Conservation (phyloP, 2,797 vertebrate species). For the Chrysolophus pictus region DNA sequence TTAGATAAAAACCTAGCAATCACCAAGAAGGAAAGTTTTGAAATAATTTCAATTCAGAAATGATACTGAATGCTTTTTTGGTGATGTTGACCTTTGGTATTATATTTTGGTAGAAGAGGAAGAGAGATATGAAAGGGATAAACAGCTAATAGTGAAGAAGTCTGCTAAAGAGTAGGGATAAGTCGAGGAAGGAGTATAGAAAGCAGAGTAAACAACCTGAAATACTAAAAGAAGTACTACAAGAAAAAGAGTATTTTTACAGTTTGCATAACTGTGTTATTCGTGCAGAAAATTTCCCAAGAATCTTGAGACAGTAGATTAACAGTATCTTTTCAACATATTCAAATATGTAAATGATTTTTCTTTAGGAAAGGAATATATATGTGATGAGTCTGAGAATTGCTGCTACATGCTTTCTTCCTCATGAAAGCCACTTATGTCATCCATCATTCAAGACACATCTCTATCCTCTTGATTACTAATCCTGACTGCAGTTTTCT, state of each 20-base stretch:
- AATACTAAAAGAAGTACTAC: neutral
- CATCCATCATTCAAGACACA: neutral
- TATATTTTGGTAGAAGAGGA: neutral
- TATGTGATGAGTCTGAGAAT: neutral
- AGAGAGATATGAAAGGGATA: neutral
- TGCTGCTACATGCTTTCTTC: neutral
- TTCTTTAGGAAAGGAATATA: neutral
- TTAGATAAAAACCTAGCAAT: neutral
- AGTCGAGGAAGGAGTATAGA: neutral
- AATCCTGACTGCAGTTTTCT: neutral
- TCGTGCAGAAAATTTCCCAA: neutral
- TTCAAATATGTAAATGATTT: neutral
- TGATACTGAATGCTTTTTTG: neutral
- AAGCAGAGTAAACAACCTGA: neutral
- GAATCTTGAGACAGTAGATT: neutral
- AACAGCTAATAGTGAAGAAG: neutral
- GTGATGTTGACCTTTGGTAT: neutral
- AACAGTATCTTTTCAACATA: neutral
- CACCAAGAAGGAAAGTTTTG: neutral
- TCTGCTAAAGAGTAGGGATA: neutral
- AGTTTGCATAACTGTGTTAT: neutral
- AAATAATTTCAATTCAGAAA: neutral
- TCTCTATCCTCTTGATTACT: neutral
- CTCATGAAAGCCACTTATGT: neutral
- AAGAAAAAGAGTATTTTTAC: fast-evolving